Percentiles rank a stretch among this genome's conserved stretches.
phyloP scores from a whole-genome alignment of 2,888 invertebrate species.

The Lasioglossum malachurum region DNA sequence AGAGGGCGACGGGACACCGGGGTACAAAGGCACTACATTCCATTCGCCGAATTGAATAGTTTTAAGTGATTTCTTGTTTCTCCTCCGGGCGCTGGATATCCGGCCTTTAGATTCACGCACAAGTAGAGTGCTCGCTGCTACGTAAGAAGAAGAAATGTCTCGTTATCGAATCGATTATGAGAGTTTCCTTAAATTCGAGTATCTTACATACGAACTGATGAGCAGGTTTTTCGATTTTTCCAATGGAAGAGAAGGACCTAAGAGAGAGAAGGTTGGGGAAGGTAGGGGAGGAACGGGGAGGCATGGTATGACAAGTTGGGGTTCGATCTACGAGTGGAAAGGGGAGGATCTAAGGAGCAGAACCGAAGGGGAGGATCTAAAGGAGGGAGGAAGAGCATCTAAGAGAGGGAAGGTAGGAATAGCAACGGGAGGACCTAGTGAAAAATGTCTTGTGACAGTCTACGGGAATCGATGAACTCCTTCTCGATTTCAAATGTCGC shows the following conservation, averaged over 20 bases:
- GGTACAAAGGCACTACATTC: constrained; percentile 12
- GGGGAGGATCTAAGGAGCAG: not conserved
- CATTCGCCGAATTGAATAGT: constrained; percentile 6
- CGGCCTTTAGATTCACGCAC: not conserved
- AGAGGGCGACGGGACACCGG: not conserved
- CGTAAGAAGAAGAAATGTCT: not conserved
- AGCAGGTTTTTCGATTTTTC: not conserved
- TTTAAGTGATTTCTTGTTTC: not conserved
- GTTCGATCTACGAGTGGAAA: not conserved
- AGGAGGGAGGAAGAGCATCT: too few relatives aligned
- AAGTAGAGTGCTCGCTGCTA: not conserved
- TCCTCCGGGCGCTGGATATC: not conserved
- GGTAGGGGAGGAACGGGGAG: not conserved
- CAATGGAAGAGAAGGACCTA: not conserved
- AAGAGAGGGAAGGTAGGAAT: too few relatives aligned
- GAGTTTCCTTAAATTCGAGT: not conserved
- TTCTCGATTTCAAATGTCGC: not conserved
- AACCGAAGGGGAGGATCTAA: not conserved
- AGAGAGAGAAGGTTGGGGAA: not conserved
- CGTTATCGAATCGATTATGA: not conserved
- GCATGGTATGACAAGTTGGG: too few relatives aligned
- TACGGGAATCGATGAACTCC: not conserved
- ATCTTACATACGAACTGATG: not conserved
- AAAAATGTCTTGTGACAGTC: not conserved
- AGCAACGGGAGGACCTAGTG: not conserved